Evolutionary conservation across 2,113 vertebrate species (phyloP).

Genomic region (Zeus faber): DNA sequence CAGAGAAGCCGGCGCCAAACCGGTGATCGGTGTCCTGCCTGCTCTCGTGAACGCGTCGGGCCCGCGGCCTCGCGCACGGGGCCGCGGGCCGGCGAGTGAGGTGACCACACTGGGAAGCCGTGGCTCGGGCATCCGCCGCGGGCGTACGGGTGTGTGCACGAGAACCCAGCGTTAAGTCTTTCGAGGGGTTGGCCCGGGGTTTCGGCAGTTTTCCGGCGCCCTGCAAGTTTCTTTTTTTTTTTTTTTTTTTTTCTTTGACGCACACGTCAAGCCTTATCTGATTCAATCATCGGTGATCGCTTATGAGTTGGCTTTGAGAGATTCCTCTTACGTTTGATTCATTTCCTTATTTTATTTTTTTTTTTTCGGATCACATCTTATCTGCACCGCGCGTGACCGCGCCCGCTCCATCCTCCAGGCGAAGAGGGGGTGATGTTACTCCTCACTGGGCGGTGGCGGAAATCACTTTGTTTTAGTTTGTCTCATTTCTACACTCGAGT

Average conservation of each 20-base stretch:
- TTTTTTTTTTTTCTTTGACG: constrained; percentile 34
- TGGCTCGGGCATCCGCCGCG: constrained; percentile 9
- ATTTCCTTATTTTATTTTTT: too few species aligned
- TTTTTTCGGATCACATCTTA: not conserved
- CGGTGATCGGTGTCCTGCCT: constrained; percentile 22
- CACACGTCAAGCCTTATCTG: constrained; percentile 63
- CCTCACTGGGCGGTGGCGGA: constrained; percentile 13
- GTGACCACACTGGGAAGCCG: not conserved
- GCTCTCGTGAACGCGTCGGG: constrained; percentile 18
- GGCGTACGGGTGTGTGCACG: not conserved
- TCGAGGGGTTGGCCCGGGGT: constrained; percentile 22
- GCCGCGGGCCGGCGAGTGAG: not conserved
- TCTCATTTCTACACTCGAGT: too few species aligned
- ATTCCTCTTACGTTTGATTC: constrained; percentile 31
- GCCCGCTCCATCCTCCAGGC: constrained; percentile 48
- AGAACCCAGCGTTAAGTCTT: not conserved
- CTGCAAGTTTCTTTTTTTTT: too few species aligned
- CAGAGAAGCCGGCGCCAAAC: constrained; percentile 13
- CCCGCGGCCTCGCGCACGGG: constrained; percentile 6
- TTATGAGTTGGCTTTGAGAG: constrained; percentile 27
- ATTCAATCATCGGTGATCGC: constrained; percentile 46
- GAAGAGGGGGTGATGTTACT: constrained; percentile 30
- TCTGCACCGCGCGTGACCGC: constrained; percentile 32
- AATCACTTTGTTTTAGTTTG: too few species aligned
- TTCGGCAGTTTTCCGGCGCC: too few species aligned